Base-by-base conservation (phyloP, 2,113 vertebrate genomes). In the Anas platyrhynchos region DNA sequence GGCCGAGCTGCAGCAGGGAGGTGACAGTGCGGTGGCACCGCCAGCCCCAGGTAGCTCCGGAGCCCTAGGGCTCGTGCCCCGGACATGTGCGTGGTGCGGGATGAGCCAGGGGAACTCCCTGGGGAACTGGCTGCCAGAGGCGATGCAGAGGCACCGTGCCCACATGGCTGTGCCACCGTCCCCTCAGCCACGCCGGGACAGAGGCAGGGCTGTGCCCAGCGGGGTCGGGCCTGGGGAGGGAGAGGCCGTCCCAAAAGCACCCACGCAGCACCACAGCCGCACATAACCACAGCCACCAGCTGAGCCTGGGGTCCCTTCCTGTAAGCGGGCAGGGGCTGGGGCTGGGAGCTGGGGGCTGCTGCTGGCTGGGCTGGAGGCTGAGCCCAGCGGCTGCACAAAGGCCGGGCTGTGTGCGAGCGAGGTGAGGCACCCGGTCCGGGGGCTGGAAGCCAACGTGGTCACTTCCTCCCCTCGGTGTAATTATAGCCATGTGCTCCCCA, bases 381-480 rank as follows among this genome's bases (percentile, higher is more conserved):
- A 12, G 2, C 1, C 38, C 18, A 12, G 10, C 34, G 15, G 6
- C 22, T 4, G 34, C 31, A 29, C 27, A 38, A 52, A 44, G 74
- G n/a, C 18, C 63, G 75, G 27, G 2, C 27, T 50, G 25, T 5
- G 54, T 10, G 31, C 48, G 8, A 16, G 31, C 16, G 38, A 32
- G 61, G 34, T 3, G 32, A 67, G 44, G 41, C 10, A 4, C 18
- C 32, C 31, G 11, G 38, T 15, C 4, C 0, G 0, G 31, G n/a
- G 26, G 4, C n/a, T n/a, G 32, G 23, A 59, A 13, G 32, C 8
- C 6, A 46, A 17, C 26, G 9, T 23, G 27, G 26, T 21, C 26
- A 5, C 25, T 62, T 59, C 26, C 9, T 29, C 44, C 46, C 38
- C 50, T 58, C 66, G 6, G 32, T 32, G 43, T 43, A 3, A 6